phyloP scores from a whole-genome alignment of 2,113 vertebrate species.

The Archilochus colubris region DNA sequence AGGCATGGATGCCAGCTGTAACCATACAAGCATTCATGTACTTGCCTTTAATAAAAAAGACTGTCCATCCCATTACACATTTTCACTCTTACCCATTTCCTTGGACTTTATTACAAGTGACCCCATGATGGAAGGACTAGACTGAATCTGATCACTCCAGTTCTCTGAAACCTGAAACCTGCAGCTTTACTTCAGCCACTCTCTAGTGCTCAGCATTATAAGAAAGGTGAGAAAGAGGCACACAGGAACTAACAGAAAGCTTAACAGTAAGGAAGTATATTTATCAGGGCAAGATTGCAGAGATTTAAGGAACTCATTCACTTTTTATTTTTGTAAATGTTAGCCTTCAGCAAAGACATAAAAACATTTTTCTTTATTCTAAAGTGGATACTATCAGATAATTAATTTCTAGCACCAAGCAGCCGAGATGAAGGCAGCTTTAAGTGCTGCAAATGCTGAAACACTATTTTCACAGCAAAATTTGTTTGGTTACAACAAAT shows the following conservation, averaged over 20 bases:
- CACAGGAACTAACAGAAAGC: neutral
- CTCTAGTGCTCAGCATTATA: neutral
- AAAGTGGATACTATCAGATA: conserved; percentile 13
- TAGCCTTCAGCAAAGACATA: conserved; percentile 41
- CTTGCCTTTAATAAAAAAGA: neutral
- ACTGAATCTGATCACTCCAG: neutral
- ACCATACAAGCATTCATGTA: neutral
- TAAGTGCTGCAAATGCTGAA: conserved; percentile 32
- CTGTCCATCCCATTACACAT: neutral
- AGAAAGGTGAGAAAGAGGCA: neutral
- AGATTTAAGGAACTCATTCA: neutral
- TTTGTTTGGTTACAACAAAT: neutral
- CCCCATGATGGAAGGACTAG: neutral
- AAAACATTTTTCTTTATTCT: conserved; percentile 35
- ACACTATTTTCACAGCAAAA: conserved; percentile 4
- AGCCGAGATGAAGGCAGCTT: neutral
- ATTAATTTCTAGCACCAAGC: conserved; percentile 38
- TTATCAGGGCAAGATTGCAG: neutral
- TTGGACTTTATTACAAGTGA: neutral
- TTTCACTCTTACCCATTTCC: neutral
- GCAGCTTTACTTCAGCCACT: neutral
- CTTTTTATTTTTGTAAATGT: conserved; percentile 30
- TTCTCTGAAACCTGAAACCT: neutral
- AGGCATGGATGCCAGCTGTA: neutral
- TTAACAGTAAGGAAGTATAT: neutral